Conservation (phyloP, 1,140 invertebrate species). For the Drosophila navojoa region DNA sequence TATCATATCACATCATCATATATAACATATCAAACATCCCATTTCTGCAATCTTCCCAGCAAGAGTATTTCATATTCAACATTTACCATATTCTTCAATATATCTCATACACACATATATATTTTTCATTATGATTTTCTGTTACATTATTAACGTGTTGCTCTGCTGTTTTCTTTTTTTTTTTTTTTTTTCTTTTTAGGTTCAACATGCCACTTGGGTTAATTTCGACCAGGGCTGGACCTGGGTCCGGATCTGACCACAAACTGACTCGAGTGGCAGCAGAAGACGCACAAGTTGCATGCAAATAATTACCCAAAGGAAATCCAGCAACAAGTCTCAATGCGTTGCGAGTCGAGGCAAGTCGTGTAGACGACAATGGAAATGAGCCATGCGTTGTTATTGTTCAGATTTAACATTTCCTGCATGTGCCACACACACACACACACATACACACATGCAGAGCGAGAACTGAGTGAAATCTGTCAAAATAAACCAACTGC, state of each 20-base stretch:
- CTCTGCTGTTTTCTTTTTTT: constrained; percentile 6
- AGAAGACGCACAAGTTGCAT: constrained; percentile 57
- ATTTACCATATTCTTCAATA: neutral
- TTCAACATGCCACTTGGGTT: constrained; percentile 46
- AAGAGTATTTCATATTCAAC: too few species aligned
- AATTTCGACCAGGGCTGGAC: constrained; percentile 57
- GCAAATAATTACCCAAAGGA: constrained; percentile 74
- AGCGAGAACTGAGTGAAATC: constrained; percentile 56
- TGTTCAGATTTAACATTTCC: constrained; percentile 68
- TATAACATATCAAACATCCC: too few species aligned
- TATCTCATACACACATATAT: constrained; percentile 4
- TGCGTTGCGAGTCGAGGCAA: constrained; percentile 2
- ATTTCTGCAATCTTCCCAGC: too few species aligned
- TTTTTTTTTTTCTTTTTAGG: constrained; percentile 22
- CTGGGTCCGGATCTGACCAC: constrained; percentile 61
- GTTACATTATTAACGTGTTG: constrained; percentile 54
- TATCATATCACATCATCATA: too few species aligned
- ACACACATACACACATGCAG: constrained; percentile 25
- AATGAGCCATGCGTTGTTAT: constrained; percentile 35
- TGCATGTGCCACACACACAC: constrained; percentile 48
- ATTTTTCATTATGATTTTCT: neutral
- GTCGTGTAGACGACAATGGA: constrained; percentile 41
- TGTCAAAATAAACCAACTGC: constrained; percentile 67
- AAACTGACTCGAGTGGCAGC: constrained; percentile 60
- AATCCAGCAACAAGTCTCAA: constrained; percentile 36